A percentile compares a stretch with the other conserved stretches of the same genome.
Evolutionary conservation across 2,797 vertebrate genomes (phyloP).

Genomic region (Hozukius guyotensis): DNA sequence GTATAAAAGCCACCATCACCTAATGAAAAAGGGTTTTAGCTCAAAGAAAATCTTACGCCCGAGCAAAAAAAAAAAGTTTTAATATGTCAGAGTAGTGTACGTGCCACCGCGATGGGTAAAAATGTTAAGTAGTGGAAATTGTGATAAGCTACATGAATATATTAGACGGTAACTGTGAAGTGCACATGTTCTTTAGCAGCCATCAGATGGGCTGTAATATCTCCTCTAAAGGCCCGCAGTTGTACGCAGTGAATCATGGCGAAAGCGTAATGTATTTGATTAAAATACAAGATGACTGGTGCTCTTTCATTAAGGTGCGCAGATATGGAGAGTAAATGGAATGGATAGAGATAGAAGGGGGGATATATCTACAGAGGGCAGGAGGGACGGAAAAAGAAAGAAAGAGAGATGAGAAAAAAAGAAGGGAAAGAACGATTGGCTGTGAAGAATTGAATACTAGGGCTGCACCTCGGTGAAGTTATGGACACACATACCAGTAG

Average conservation of each 20-base stretch:
- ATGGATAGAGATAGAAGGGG: slow-evolving; percentile 5
- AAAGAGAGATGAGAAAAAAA: not conserved
- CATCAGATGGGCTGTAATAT: slow-evolving; percentile 40
- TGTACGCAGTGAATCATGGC: slow-evolving; percentile 48
- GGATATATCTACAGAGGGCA: not conserved
- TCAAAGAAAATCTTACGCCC: not conserved
- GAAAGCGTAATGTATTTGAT: slow-evolving; percentile 63
- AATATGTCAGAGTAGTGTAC: not conserved
- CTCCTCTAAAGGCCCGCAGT: slow-evolving; percentile 40
- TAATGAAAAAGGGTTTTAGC: slow-evolving; percentile 15
- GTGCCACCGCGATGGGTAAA: not conserved
- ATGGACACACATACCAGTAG: slow-evolving; percentile 24
- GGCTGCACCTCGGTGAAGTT: slow-evolving; percentile 11
- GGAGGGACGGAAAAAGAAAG: not conserved
- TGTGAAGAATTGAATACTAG: slow-evolving; percentile 25
- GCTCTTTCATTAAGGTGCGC: slow-evolving; percentile 53
- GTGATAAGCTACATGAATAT: slow-evolving; percentile 16
- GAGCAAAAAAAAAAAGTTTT: not conserved
- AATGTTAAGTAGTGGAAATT: not conserved
- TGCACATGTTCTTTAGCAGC: slow-evolving; percentile 15
- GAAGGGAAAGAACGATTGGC: too few relatives aligned
- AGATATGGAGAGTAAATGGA: slow-evolving; percentile 10
- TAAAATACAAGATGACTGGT: slow-evolving; percentile 59
- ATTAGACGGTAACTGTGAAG: slow-evolving; percentile 13
- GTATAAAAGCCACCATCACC: slow-evolving; percentile 10